Conservation (phyloP, 2,888 invertebrate species). For the Euzophera pinguis region DNA sequence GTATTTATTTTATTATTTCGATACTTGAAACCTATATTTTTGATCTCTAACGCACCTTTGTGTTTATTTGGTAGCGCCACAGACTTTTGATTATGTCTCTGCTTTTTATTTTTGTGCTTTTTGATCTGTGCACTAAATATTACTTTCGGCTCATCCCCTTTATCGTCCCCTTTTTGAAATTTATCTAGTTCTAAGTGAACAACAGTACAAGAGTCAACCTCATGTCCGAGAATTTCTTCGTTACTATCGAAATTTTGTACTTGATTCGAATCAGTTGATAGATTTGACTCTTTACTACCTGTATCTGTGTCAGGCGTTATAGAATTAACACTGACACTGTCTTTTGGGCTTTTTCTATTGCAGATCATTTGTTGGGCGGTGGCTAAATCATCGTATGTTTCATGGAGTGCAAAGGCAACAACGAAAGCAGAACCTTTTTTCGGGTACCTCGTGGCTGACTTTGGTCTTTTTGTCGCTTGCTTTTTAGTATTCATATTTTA, state of each 20-base stretch:
- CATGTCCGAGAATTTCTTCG: neutral
- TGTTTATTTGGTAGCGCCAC: constrained; percentile 28
- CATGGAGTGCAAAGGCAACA: constrained; percentile 38
- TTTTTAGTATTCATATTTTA: constrained; percentile 11
- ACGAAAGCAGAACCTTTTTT: constrained; percentile 32
- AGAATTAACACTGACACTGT: constrained; percentile 25
- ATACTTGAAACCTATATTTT: constrained; percentile 39
- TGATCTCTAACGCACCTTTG: constrained; percentile 29
- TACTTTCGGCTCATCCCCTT: constrained; percentile 24
- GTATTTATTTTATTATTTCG: constrained; percentile 28
- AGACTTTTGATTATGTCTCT: constrained; percentile 16
- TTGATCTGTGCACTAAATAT: constrained; percentile 30
- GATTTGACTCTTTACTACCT: neutral
- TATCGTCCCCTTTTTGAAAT: constrained; percentile 1
- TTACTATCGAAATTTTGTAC: constrained; percentile 5
- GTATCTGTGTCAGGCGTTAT: neutral
- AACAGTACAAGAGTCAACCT: neutral
- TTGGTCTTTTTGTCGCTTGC: neutral
- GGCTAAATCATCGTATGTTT: constrained; percentile 34
- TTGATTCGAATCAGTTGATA: neutral
- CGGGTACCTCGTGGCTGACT: constrained; percentile 24
- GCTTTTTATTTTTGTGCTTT: constrained; percentile 24
- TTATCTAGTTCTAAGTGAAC: neutral
- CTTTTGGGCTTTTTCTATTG: constrained; percentile 29
- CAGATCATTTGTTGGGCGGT: constrained; percentile 31